Evolutionary conservation across 2,113 vertebrate genomes (phyloP), one percentile per base, ranked within the genome.

Genomic region (Stigmatopora argus): DNA sequence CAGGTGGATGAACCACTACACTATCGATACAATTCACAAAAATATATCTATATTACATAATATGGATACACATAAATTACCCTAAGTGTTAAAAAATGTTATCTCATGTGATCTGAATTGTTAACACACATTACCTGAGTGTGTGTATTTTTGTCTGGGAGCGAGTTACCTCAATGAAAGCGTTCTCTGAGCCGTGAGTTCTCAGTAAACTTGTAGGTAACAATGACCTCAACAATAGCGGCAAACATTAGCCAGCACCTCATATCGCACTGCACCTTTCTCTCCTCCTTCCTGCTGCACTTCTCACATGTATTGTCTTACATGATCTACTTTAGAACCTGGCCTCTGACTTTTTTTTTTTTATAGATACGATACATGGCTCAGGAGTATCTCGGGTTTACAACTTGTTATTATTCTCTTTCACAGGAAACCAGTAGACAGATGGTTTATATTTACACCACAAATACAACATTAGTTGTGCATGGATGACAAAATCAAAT

Each of bases 221-320:
- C 87, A 90, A 88, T 87, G 80, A 68, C 66, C 77, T 72, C 53
- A 71, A 88, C 87, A 89, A 88, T 87, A 84, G 80, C 61, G 55
- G 64, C 75, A 86, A 83, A 88, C 87, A 87, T 84, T 75, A 75
- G 81, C 80, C 81, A 11, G 7, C 35, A 44, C 58, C 76, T 81
- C 79, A 82, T 85, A 87, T 84, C 89, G 84, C 81, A 64, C 79
- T 82, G 79, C 78, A 83, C 81, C 80, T 88, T 86, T 77, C 71
- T 72, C 70, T 64, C 66, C 85, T 86, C 82, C 75, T 87, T 83
- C 79, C 56, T 61, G 41, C 78, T 81, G 77, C 72, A 79, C 83
- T 88, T 91, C 88, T 90, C 90, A 90, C 86, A 88, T 91, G 90
- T 90, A 90, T 92, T 90, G 88, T 88, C 87, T 90, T 91, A 89